Evolutionary conservation across 2,113 vertebrate species (phyloP).

Genomic region (Pangasianodon gigas): DNA sequence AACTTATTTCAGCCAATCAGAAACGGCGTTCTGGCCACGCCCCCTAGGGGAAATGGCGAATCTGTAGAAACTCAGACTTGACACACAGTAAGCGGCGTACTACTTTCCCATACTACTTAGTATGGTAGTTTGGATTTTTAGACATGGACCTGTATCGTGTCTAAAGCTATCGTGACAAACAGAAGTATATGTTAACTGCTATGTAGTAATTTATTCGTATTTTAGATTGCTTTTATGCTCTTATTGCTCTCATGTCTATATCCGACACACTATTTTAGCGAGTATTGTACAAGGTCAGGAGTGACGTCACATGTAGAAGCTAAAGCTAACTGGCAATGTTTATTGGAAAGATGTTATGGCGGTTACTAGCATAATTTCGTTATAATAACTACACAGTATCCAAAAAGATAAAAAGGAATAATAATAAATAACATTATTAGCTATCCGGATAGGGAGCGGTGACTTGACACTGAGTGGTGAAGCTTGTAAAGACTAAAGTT

Average conservation of each 20-base stretch:
- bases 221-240: no score
- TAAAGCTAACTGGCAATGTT: background rate
- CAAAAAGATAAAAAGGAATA: background rate
- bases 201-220: background rate
- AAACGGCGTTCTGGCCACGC: slow-evolving; percentile 38
- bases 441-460: background rate
- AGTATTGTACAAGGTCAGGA: background rate
- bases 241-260: background rate
- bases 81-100: background rate
- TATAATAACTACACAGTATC: background rate
- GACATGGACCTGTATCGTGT: background rate
- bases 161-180: background rate
- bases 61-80: background rate
- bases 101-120: background rate
- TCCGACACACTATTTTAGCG: background rate
- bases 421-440: background rate
- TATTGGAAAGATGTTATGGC: background rate
- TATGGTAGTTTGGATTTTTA: background rate
- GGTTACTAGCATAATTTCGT: background rate
- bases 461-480: background rate
- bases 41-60: background rate
- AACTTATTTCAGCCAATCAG: slow-evolving; percentile 60
- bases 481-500: background rate
- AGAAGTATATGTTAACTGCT: background rate
- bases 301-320: background rate